A percentile compares a stretch with the other conserved stretches of the same genome.
Conservation (phyloP, 2,797 vertebrate genomes). For the Ctenopoma multispine region DNA sequence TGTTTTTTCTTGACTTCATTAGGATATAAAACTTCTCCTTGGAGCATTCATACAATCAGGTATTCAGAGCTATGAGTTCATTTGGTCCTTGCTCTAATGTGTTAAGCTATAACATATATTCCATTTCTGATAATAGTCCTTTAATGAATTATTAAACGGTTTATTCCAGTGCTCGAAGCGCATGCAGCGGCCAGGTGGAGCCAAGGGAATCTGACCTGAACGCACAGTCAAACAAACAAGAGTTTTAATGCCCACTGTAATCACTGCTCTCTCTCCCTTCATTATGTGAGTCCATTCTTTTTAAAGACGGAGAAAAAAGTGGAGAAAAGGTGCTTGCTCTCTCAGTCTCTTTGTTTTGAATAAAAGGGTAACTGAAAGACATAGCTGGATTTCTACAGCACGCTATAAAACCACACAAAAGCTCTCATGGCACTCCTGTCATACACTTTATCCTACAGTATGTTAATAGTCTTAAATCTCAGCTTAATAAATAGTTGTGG, state of each 20-base stretch:
- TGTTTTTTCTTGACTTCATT: conserved; percentile 63
- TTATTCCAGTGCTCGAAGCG: conserved; percentile 51
- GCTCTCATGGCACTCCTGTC: conserved; percentile 66
- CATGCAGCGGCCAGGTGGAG: conserved; percentile 57
- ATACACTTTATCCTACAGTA: conserved; percentile 39
- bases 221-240: conserved; percentile 71
- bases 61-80: conserved; percentile 60
- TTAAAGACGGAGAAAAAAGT: conserved; percentile 65
- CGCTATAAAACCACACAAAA: conserved; percentile 72
- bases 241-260: conserved; percentile 71
- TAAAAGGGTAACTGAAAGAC: conserved; percentile 74
- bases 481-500: conserved; percentile 65
- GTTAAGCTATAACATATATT: conserved; percentile 59
- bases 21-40: conserved; percentile 67
- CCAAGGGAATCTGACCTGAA: conserved; percentile 72
- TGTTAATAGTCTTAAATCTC: conserved; percentile 65
- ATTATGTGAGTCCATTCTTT: conserved; percentile 58
- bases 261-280: conserved; percentile 61
- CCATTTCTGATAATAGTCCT: conserved; percentile 68
- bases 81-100: conserved; percentile 52
- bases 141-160: conserved; percentile 71
- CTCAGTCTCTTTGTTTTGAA: conserved; percentile 61
- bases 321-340: conserved; percentile 54
- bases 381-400: conserved; percentile 66
- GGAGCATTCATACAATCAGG: conserved; percentile 58